phyloP scores from a whole-genome alignment of 2,888 invertebrate genomes.

The Eremobia ochroleuca region DNA sequence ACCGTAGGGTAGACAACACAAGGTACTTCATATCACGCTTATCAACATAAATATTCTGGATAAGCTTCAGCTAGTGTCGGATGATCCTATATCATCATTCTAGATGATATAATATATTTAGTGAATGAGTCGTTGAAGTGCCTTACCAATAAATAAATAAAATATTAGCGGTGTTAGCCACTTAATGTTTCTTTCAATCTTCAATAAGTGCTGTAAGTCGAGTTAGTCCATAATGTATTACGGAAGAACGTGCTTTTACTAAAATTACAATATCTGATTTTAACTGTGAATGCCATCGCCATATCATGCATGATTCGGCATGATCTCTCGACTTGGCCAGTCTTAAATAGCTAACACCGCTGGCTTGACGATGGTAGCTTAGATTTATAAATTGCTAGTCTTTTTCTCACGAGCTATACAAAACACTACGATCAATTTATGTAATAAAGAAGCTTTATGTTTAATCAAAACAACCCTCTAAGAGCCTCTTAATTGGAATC shows the following conservation, averaged over 20 bases:
- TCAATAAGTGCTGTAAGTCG: neutral
- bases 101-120: too few relatives aligned
- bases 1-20: constrained; percentile 11
- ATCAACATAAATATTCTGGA: constrained; percentile 3
- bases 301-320: constrained; percentile 13
- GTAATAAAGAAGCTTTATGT: constrained; percentile 65
- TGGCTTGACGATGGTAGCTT: constrained; percentile 22
- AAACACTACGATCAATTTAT: constrained; percentile 48
- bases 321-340: neutral
- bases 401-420: constrained; percentile 10
- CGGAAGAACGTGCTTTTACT: neutral
- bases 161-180: neutral
- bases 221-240: neutral
- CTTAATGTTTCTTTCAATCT: neutral
- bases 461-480: constrained; percentile 69
- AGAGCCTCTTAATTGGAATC: constrained; percentile 74
- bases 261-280: constrained; percentile 11
- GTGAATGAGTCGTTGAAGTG: too few relatives aligned
- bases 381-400: constrained; percentile 13
- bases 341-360: constrained; percentile 22
- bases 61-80: neutral
- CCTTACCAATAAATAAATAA: too few relatives aligned
- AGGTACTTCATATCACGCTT: constrained; percentile 5
- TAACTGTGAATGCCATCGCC: neutral
- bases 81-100: neutral